Evolutionary conservation across 30 jellyfish, hydroid and myxozoan genomes (phyloP), one percentile per base, ranked within the genome.

Genomic region (Hydra vulgaris): DNA sequence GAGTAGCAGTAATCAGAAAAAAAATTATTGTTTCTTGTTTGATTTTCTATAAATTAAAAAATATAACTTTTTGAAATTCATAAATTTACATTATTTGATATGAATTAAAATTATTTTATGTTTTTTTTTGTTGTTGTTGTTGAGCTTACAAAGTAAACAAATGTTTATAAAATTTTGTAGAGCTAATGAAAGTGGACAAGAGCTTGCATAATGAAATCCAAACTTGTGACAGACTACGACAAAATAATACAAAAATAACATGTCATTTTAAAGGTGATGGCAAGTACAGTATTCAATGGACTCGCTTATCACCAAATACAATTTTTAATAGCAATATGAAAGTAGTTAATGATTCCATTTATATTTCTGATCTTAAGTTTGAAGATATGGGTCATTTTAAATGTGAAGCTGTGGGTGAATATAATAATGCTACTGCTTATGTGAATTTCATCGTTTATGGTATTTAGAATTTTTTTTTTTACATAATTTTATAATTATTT

Each of bases 241-340:
- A 86, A 25, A 78, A 71, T 18, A 82, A 66, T 73, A 24, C 88
- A 53, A 95, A 86, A 18, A 70, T 80, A 17, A 69, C 27, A 5
- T 92, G 96, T 70, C 79, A 83, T 5, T 76, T 61, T 83, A 61
- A 74, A 25, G 98, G 96, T 21, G 87, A 74, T 81, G 96, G 95
- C 8, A 77, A 71, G 12, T 53, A 79, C 54, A 77, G 74, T 18
- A 85, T 83, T 17, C 53, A 80, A 52, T 92, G 98, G 98, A 82
- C 80, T 8, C 54, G 71, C n/a, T 23, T 75, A 16, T 75, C 66
- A 8, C 89, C 90, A 12, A 82, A 73, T 18, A 68, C 83, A 66
- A 19, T 71, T 7, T 86, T 91, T 61, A 95, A 95, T 3, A 78
- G 78, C 69, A 77, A 90, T 40, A 91, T 91, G 97, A 79, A 68